Conservation (phyloP, 1,140 invertebrate species). For the Drosophila prosaltans region DNA sequence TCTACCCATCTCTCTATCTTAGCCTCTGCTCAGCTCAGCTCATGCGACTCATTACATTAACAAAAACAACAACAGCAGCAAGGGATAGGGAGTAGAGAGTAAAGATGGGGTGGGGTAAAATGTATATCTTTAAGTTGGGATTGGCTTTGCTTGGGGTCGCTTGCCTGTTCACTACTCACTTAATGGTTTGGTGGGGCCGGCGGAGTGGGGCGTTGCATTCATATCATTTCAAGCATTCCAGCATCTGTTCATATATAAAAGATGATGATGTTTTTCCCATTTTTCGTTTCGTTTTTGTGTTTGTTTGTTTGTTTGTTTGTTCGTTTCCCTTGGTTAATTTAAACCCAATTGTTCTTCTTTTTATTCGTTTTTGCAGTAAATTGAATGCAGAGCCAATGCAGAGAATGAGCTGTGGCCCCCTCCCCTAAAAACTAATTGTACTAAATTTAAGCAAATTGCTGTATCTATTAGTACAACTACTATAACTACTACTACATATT, state of each 20-base stretch:
- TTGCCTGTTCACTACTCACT: not conserved
- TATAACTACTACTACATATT: not conserved
- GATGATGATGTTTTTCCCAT: slow-evolving; percentile 9
- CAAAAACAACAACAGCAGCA: slow-evolving; percentile 12
- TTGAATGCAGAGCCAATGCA: slow-evolving; percentile 55
- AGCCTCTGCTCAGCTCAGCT: slow-evolving; percentile 16
- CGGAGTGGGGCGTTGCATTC: slow-evolving; percentile 31
- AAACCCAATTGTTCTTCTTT: slow-evolving; percentile 69
- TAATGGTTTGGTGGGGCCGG: not conserved
- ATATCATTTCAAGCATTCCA: slow-evolving; percentile 26
- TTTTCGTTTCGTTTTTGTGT: too few species aligned
- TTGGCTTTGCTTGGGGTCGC: slow-evolving; percentile 72
- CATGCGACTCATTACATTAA: slow-evolving; percentile 58
- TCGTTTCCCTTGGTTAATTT: slow-evolving; percentile 48
- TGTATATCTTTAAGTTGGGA: slow-evolving; percentile 42
- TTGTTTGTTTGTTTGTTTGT: slow-evolving; percentile 22
- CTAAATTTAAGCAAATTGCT: slow-evolving; percentile 25
- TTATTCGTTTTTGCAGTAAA: slow-evolving; percentile 58
- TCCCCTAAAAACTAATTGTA: slow-evolving; percentile 33
- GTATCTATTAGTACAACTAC: slow-evolving; percentile 3
- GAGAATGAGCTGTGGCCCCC: slow-evolving; percentile 20
- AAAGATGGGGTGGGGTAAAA: slow-evolving; percentile 19
- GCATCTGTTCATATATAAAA: slow-evolving; percentile 37
- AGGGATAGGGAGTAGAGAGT: too few species aligned
- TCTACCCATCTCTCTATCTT: not conserved